Conservation (phyloP, 2,888 invertebrate species). For the Barypeithes pellucidus region DNA sequence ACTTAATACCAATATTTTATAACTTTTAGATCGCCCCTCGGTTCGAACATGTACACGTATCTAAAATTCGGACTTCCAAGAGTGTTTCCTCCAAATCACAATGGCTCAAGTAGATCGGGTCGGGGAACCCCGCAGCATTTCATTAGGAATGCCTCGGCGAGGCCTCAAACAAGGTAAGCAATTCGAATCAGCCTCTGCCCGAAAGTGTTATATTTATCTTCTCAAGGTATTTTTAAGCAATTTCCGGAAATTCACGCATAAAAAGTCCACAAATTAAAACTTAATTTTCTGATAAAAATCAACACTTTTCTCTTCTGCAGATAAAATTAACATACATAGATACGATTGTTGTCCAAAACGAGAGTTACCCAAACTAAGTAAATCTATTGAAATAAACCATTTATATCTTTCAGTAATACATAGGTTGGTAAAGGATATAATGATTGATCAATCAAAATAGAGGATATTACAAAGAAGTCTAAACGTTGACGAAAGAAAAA, state of each 20-base stretch:
- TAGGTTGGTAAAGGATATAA: too few relatives aligned
- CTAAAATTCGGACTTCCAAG: conserved; percentile 94
- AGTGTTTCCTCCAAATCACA: conserved; percentile 89
- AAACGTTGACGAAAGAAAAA: conserved; percentile 6
- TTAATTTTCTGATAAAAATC: conserved; percentile 8
- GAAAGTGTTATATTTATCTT: too few relatives aligned
- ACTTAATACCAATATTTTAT: conserved; percentile 28
- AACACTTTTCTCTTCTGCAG: background rate
- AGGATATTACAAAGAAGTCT: too few relatives aligned
- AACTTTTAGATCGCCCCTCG: conserved; percentile 82
- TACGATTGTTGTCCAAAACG: background rate
- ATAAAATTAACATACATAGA: conserved; percentile 9
- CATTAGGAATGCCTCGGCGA: conserved; percentile 63
- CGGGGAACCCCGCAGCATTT: conserved; percentile 77
- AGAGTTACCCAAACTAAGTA: conserved; percentile 7
- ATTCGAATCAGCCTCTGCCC: too few relatives aligned
- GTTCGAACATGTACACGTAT: conserved; percentile 94
- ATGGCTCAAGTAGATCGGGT: conserved; percentile 76
- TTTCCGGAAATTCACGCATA: too few relatives aligned
- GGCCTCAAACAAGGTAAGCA: conserved; percentile 49
- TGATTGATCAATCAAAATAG: too few relatives aligned
- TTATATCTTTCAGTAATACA: too few relatives aligned
- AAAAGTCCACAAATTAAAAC: background rate
- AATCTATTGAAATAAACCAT: conserved; percentile 4
- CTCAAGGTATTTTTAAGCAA: too few relatives aligned